Base-by-base conservation (phyloP, 1,140 invertebrate genomes). In the Pentalonia nigronervosa region DNA sequence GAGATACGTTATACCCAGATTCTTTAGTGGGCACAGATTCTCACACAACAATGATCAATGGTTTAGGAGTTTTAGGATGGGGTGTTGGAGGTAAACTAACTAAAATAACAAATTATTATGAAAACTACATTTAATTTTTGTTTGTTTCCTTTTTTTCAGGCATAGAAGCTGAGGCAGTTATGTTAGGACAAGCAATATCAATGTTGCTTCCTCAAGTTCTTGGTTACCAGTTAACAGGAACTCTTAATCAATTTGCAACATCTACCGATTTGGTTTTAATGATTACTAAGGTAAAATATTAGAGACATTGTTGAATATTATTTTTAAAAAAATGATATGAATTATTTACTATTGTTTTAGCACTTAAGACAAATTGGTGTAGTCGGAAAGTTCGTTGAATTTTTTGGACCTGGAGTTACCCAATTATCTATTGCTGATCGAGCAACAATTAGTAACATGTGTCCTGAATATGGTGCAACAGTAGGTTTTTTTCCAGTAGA, bases 11-110 rank as follows among this genome's bases (percentile, higher is more conserved):
- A 3, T 99, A 99, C 95, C 99, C 99, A 0, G 99, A 99, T 95
- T 98, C 98, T 93, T 97, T 99, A 60, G 99, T 99, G n/a, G 99
- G 99, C 23, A 99, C 99, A 0, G 99, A 99, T 96, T 99, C 98
- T 14, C 99, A 99, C 94, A 99, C 99, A 17, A 99, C 99, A 2
- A 99, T 99, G 99, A 99, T 99, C 90, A 99, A 99, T 95, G 99
- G 99, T 2, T 95, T 98, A 30, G 97, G 97, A 34, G 97, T 98
- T 17, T 95, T 98, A 56, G 97, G 97, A 30, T 98, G 97, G 97
- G 97, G 97, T 93, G 97, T 97, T 34, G 97, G 97, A 83, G 97
- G 96, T 96, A 90, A 94, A 94, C 25, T 20, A 76, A 87, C 60
- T 87, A 30, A 87, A 67, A 67, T 34, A 36, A 60, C 7, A 83